Evolutionary conservation across 2,888 invertebrate species (phyloP).

Genomic region (Microchrysa polita): DNA sequence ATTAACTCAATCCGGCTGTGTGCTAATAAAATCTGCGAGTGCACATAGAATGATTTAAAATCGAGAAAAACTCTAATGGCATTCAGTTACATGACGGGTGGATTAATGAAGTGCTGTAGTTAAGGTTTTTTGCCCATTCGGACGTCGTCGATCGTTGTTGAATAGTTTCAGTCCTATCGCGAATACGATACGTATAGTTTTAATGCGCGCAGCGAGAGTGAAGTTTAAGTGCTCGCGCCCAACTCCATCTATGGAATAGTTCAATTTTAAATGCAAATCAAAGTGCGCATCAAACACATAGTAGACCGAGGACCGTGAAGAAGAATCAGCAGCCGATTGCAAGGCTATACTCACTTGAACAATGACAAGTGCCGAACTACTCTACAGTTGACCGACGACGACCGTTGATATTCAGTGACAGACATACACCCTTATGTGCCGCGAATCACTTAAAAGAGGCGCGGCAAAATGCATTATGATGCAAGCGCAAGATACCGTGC

Average conservation of each 20-base stretch:
- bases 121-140: conserved; percentile 44
- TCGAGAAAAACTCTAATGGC: conserved; percentile 44
- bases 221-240: conserved; percentile 45
- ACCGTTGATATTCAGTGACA: conserved; percentile 43
- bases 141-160: no score
- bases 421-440: conserved; percentile 34
- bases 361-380: conserved; percentile 43
- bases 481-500: conserved; percentile 37
- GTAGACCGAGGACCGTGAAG: background rate
- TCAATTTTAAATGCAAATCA: conserved; percentile 50
- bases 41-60: conserved; percentile 27
- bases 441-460: conserved; percentile 43
- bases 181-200: conserved; percentile 1
- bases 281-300: background rate
- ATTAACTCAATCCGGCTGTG: conserved; percentile 33
- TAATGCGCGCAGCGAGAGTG: conserved; percentile 11
- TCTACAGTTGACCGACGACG: no score
- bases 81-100: conserved; percentile 48
- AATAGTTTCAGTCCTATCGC: background rate
- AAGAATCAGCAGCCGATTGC: conserved; percentile 21
- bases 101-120: conserved; percentile 50
- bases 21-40: conserved; percentile 36
- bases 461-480: conserved; percentile 49
- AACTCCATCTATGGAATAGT: conserved; percentile 50
- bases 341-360: no score